Conservation (phyloP, 2,113 vertebrate species). For the Aramus guarauna region DNA sequence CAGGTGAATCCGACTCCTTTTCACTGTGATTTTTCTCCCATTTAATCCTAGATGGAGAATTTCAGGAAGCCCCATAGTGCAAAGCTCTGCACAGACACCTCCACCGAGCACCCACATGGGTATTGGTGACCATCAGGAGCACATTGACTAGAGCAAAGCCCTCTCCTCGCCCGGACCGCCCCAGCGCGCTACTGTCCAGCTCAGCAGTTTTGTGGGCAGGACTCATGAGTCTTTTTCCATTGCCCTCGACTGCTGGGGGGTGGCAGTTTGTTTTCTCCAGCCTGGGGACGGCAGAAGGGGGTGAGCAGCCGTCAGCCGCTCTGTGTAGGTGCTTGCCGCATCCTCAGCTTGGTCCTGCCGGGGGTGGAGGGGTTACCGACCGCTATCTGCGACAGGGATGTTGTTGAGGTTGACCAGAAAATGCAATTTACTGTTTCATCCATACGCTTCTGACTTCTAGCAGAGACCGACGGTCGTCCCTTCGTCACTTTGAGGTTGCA, state of each 20-base stretch:
- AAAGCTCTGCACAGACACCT: not conserved
- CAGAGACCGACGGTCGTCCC: accelerated
- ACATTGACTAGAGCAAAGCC: not conserved
- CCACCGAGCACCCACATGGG: not conserved
- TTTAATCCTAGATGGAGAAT: not conserved
- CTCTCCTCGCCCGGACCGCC: not conserved
- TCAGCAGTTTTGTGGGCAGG: not conserved
- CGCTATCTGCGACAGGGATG: not conserved
- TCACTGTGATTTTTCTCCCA: not conserved
- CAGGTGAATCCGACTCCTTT: not conserved
- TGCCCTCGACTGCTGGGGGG: not conserved
- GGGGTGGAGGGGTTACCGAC: no score
- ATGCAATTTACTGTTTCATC: not conserved
- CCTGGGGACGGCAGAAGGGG: not conserved
- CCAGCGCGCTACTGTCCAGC: no score
- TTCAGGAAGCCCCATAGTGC: not conserved
- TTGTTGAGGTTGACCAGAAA: not conserved
- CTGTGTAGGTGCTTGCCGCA: not conserved
- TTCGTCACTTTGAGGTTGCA: not conserved
- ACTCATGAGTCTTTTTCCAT: not conserved
- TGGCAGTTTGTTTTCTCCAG: not conserved
- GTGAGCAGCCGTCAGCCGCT: not conserved
- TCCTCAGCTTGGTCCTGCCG: not conserved
- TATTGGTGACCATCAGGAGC: not conserved
- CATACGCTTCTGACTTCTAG: accelerated